Percentiles rank a stretch among this genome's conserved stretches.
Conservation (phyloP, 1,140 invertebrate genomes). For the Ephestia elutella region DNA sequence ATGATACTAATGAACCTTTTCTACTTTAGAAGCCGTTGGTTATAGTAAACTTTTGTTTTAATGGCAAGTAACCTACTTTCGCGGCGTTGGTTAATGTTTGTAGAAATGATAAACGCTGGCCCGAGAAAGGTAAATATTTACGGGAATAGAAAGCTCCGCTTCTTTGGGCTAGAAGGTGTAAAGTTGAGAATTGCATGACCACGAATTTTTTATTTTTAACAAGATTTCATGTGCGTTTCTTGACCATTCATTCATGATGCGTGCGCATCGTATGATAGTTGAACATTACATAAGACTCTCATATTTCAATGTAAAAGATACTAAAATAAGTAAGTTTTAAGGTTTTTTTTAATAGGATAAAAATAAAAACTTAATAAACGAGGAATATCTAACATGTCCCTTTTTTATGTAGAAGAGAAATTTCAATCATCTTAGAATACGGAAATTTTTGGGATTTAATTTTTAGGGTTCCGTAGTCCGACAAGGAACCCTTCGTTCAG, state of each 20-base stretch:
- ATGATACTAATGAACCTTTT: not conserved
- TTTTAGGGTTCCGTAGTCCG: too few species aligned
- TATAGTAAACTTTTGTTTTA: conserved; percentile 12
- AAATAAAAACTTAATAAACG: too few species aligned
- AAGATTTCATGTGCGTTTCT: not conserved
- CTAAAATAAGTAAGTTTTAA: too few species aligned
- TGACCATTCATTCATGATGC: not conserved
- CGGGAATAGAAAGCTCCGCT: conserved; percentile 9
- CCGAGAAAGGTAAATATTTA: conserved; percentile 53
- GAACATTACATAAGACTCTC: not conserved
- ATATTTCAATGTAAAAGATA: too few species aligned
- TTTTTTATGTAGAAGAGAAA: too few species aligned
- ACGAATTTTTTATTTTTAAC: too few species aligned
- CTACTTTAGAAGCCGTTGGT: not conserved
- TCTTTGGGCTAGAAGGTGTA: conserved; percentile 4
- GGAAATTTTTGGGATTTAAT: too few species aligned
- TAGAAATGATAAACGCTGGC: conserved; percentile 48
- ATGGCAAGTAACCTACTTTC: conserved; percentile 51
- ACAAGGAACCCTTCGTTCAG: too few species aligned
- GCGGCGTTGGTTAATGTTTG: conserved; percentile 39
- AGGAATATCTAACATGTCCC: too few species aligned
- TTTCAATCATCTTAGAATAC: too few species aligned
- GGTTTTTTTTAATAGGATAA: too few species aligned
- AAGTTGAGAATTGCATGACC: conserved; percentile 15
- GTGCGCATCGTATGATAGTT: not conserved